phyloP scores from a whole-genome alignment of 2,113 vertebrate genomes.

The Xiphophorus couchianus region DNA sequence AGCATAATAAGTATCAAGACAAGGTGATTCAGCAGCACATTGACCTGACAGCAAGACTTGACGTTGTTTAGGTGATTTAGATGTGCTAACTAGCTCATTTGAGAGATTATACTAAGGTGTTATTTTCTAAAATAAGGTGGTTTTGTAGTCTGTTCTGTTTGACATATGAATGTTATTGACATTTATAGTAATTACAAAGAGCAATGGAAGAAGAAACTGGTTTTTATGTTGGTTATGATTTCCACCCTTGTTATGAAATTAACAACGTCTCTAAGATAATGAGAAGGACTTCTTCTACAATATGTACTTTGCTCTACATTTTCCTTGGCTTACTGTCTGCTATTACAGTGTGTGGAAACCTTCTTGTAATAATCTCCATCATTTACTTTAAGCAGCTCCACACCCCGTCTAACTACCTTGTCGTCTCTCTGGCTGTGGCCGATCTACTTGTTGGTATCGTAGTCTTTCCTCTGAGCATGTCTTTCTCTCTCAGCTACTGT shows the following conservation, averaged over 20 bases:
- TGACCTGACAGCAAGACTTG: background rate
- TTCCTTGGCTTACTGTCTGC: slow-evolving; percentile 24
- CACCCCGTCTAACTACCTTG: slow-evolving; percentile 30
- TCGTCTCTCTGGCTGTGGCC: slow-evolving; percentile 31
- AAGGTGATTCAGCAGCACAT: background rate
- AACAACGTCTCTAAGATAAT: background rate
- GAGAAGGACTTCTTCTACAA: slow-evolving; percentile 11
- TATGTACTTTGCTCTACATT: slow-evolving; percentile 24
- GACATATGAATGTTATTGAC: no score
- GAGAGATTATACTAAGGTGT: background rate
- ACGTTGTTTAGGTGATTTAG: background rate
- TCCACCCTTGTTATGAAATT: slow-evolving; percentile 34
- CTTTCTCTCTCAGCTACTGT: slow-evolving; percentile 1
- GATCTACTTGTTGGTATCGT: slow-evolving; percentile 28
- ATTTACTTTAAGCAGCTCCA: slow-evolving; percentile 46
- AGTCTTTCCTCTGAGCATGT: slow-evolving; percentile 31
- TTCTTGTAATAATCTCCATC: slow-evolving; percentile 35
- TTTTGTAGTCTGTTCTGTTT: background rate
- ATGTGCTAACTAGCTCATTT: background rate
- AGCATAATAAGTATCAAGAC: background rate
- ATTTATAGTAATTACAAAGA: background rate
- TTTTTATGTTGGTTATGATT: background rate
- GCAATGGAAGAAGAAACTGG: background rate
- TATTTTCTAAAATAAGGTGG: background rate
- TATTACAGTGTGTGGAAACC: slow-evolving; percentile 33